Base-by-base conservation (phyloP, 2,888 invertebrate species). In the Scelioninae gen. 2 region DNA sequence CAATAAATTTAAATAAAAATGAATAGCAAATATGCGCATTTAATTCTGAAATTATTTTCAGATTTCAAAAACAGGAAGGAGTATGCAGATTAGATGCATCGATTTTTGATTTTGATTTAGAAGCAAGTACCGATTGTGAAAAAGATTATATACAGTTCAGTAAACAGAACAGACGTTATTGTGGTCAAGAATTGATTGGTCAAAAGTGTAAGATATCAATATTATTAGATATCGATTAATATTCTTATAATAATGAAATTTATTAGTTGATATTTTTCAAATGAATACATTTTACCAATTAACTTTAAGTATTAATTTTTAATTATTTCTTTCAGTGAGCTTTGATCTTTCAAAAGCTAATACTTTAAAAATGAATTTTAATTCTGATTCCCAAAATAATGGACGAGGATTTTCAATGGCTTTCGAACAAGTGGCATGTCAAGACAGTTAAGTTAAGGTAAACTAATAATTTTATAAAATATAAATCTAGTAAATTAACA, bases 71-170 rank as follows among this genome's bases (percentile, higher is more conserved):
- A 73, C 79, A 81, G 45, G 81, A 85, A n/a, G 86, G 86, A 35
- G 83, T 80, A 69, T 89, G 88, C 74, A 80, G 79, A 35, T 74
- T 88, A 25, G 82, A 85, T 67, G 33, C 88, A 11, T 78, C 81
- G 7, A 81, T 89, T 74, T 74, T 83, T 11, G 88, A 88, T 77
- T 89, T 89, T 73, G 82, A 87, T 65, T 61, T 88, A 39, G 86
- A 88, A 76, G 69, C 81, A 11, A 88, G 87, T 73, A 76, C 71
- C 7, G 80, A 83, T 39, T 89, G 88, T 75, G 43, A 74, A 3
- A 87, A 87, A 73, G 88, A 88, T 79, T 87, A 85, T 78, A 74
- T 88, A n/a, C 60, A 82, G 2, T 80, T 88, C 13, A 77, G 74
- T 16, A 81, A 78, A 31, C 82, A 83, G 45, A 78, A 81, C 53